Evolutionary conservation across 2,888 invertebrate species (phyloP).

Genomic region (Pollenia amentaria): DNA sequence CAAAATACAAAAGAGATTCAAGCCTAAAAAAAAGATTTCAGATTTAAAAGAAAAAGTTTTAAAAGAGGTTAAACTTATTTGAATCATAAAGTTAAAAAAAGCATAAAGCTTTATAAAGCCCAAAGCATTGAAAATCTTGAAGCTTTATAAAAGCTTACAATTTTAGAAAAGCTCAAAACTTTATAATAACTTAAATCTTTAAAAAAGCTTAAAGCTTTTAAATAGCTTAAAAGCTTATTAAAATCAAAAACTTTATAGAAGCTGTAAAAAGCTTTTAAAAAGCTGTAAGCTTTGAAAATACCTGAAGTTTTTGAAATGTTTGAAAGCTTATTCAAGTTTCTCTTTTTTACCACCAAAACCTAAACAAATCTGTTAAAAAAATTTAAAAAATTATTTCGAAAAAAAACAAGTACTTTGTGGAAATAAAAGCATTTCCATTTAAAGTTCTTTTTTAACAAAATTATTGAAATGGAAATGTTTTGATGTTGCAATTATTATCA

Average conservation of each 20-base stretch:
- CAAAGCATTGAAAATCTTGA: no score
- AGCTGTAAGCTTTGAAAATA: not conserved
- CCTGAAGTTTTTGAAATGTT: not conserved
- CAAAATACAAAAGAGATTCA: no score
- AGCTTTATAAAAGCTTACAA: not conserved
- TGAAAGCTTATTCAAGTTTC: not conserved
- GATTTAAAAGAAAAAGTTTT: no score
- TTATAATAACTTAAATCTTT: not conserved
- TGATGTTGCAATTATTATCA: not conserved
- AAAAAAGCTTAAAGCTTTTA: not conserved
- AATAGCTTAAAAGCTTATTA: not conserved
- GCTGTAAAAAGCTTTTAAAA: not conserved
- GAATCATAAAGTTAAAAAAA: no score
- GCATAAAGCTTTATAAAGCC: no score
- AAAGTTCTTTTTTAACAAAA: not conserved
- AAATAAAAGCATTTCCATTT: not conserved
- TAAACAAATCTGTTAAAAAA: not conserved
- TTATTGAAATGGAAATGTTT: conserved; percentile 38
- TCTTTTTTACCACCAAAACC: no score
- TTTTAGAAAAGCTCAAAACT: not conserved
- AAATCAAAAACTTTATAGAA: no score
- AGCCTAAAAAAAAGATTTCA: no score
- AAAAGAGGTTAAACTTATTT: no score
- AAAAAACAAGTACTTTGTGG: not conserved
- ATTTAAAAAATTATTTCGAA: not conserved